Base-by-base conservation (phyloP, 2,888 invertebrate genomes). In the Phortica magna region DNA sequence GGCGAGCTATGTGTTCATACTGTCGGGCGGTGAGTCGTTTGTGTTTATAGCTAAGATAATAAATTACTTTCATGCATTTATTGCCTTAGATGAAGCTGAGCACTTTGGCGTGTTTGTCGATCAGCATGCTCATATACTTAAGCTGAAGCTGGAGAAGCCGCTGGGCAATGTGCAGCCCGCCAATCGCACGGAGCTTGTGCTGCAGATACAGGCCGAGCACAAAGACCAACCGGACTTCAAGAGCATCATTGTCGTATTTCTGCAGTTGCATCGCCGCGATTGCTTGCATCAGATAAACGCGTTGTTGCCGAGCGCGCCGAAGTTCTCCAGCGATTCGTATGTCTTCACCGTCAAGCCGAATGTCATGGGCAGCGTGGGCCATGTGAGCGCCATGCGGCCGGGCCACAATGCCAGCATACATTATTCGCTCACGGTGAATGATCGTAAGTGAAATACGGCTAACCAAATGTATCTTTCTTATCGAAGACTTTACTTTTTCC, bases 311-410 rank as follows among this genome's bases (percentile, higher is more conserved):
- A 72, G 72, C 43, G 19, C 73, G 31, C 82, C 81, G 0, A 70
- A 77, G 42, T 83, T 83, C 65, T 77, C 77, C 10, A 76, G 71
- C 14, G 65, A 67, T 42, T 73, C 75, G 4, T 70, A 70, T 19
- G 22, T 19, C 48, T 70, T 70, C n/a, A 70, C 39, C 12, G 77
- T 79, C 0, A 77, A 76, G 31, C 82, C 83, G 5, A 77, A 79
- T 64, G 79, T 78, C 70, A 76, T 79, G 6, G 87, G 87, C 7
- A 71, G 76, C 3, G 43, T 87, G n/a, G 83, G 83, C 12, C 39
- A 43, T 7, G 81, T 87, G 17, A 76, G 57, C 14, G 85, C 84
- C n/a, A 75, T 67, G 2, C 79, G 80, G 9, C 65, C 41, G 3
- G 81, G 64, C 2, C 74, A 76, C 6, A 79, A 77, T 55, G 74